A percentile compares a stretch with the other conserved stretches of the same genome.
phyloP scores from a whole-genome alignment of 2,797 vertebrate species.

The Coluber constrictor region DNA sequence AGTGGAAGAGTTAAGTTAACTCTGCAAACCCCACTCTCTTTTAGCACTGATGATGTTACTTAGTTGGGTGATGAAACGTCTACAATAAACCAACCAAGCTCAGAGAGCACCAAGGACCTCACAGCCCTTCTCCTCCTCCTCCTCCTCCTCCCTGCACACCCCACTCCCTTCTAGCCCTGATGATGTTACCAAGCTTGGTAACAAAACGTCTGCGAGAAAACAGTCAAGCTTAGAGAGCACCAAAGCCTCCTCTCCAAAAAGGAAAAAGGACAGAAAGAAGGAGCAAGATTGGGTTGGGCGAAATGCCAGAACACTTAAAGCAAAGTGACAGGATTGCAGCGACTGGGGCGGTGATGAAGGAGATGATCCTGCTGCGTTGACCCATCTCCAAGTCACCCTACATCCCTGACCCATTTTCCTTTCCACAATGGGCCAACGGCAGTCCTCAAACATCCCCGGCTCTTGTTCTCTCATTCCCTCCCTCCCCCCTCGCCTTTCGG shows the following conservation, averaged over 20 bases:
- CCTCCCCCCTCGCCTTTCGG: neutral
- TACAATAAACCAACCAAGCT: too few species aligned
- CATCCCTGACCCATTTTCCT: constrained; percentile 63
- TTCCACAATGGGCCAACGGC: neutral
- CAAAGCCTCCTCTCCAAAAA: constrained; percentile 55
- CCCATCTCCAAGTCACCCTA: constrained; percentile 52
- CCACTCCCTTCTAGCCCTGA: too few species aligned
- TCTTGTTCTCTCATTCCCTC: constrained; percentile 3
- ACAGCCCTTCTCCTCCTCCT: too few species aligned
- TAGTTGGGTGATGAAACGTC: too few species aligned
- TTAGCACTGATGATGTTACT: neutral
- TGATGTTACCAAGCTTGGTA: neutral
- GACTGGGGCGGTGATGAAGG: neutral
- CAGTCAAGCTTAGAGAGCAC: neutral
- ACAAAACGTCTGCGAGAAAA: neutral
- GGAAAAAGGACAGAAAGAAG: constrained; percentile 68
- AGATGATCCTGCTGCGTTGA: neutral
- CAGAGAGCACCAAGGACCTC: too few species aligned
- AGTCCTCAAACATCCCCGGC: neutral
- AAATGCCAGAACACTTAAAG: neutral
- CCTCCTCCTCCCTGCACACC: too few species aligned
- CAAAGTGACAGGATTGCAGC: neutral
- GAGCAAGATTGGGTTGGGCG: constrained; percentile 5
- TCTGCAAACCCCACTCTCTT: neutral
- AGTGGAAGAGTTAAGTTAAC: neutral